Conservation (phyloP, 2,113 vertebrate species). For the Chrysemys picta region DNA sequence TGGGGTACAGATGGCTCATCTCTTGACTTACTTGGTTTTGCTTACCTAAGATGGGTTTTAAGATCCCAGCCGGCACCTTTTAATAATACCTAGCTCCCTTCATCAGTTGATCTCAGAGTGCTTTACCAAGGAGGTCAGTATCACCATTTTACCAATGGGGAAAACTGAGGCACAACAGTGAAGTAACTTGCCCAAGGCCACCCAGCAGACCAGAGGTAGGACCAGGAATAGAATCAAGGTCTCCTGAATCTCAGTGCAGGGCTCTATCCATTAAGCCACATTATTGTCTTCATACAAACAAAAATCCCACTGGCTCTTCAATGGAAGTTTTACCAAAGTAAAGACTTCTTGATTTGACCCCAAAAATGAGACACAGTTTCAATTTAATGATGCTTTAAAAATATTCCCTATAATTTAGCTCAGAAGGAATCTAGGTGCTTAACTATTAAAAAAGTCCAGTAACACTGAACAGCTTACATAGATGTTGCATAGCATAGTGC, state of each 20-base stretch:
- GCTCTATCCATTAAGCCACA: background rate
- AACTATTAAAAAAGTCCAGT: background rate
- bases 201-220: background rate
- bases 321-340: background rate
- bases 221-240: background rate
- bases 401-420: background rate
- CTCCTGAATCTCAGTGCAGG: background rate
- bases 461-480: background rate
- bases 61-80: background rate
- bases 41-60: background rate
- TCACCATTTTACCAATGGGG: background rate
- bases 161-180: fast-evolving
- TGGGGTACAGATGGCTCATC: background rate
- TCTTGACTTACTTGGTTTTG: background rate
- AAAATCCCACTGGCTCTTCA: background rate
- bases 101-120: background rate
- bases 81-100: background rate
- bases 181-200: background rate
- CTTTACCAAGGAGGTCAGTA: background rate
- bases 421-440: background rate
- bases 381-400: background rate
- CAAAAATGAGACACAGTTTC: background rate
- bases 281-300: background rate
- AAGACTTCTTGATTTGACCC: background rate
- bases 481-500: background rate